phyloP scores from a whole-genome alignment of 2,113 vertebrate genomes.

The Myxocyprinus asiaticus region DNA sequence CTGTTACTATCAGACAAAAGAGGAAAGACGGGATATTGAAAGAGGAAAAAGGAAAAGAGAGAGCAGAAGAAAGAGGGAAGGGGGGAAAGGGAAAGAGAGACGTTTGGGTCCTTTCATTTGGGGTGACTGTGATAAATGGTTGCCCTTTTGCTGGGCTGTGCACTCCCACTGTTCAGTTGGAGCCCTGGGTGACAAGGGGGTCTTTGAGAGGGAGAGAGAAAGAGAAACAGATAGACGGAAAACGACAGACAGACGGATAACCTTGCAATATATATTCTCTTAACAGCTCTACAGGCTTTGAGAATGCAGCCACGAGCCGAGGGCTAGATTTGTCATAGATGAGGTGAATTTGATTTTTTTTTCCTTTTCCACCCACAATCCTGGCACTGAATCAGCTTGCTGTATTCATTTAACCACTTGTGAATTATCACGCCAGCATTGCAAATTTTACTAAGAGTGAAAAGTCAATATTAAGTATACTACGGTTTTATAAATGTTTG shows the following conservation, averaged over 20 bases:
- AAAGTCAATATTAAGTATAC: too few species aligned
- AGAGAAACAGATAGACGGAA: constrained; percentile 30
- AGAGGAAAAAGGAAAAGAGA: constrained; percentile 70
- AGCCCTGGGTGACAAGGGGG: constrained; percentile 81
- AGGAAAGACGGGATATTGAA: constrained; percentile 54
- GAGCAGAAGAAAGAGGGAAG: constrained; percentile 39
- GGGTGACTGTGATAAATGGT: constrained; percentile 92
- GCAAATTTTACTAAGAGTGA: too few species aligned
- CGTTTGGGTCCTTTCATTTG: constrained; percentile 96
- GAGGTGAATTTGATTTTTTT: constrained; percentile 50
- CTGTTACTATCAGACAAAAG: constrained; percentile 86
- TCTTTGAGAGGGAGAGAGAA: constrained; percentile 72
- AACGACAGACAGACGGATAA: constrained; percentile 17
- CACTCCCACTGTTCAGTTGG: constrained; percentile 78
- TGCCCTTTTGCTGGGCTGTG: constrained; percentile 84
- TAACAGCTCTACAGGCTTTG: constrained; percentile 14
- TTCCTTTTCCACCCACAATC: constrained; percentile 42
- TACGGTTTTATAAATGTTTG: too few species aligned
- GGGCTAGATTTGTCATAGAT: constrained; percentile 38
- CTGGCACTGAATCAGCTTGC: constrained; percentile 26
- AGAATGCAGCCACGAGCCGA: constrained; percentile 37
- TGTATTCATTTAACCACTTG: too few species aligned
- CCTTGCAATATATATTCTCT: constrained; percentile 39
- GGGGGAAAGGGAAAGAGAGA: constrained; percentile 71
- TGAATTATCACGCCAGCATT: too few species aligned